Base-by-base conservation (phyloP, 2,888 invertebrate genomes). In the Diachrysia chrysitis region DNA sequence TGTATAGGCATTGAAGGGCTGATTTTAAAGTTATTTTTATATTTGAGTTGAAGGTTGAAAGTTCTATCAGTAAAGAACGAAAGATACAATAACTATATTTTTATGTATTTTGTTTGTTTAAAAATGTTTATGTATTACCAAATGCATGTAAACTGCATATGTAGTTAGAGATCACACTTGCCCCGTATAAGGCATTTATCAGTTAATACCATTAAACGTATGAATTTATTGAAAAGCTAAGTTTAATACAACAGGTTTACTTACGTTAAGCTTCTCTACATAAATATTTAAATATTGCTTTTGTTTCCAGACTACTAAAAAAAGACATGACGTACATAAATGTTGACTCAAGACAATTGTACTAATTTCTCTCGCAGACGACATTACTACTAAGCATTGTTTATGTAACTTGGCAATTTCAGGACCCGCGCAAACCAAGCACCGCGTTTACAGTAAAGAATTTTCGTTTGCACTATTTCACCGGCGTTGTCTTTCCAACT, bases 401-500 rank as follows among this genome's bases (percentile, higher is more conserved):
- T 23, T 54, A 25, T 25, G 16, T 25, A 25, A 25, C 25, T 25
- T 16, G n/a, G 42, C 21, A 25, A 25, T 54, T 25, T 23, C 25
- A 54, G 60, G 32, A 46, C 48, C 21, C 19, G 3, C 62, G 65
- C 66, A 66, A 63, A 69, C 63, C 66, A 81, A 76, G 76, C 68
- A 72, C 60, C 68, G 48, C 19, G 51, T 59, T 37, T 66, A 71
- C 56, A 63, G 71, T 82, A 81, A 78, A 80, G 82, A 89, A 89
- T 90, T 87, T 87, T 87, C 87, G 85, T 71, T 80, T 60, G 60
- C 71, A 72, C 72, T 72, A 71, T 82, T 82, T 69, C 72, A 78
- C 78, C 78, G 84, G 79, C 83, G 89, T 89, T 92, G 93, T 93
- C 94, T 94, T 93, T 90, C 85, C 87, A 92, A 93, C 94, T 93